Percentiles rank a stretch among this genome's conserved stretches.
These are phyloP conservation scores for Cossypha niveicapilla DNA, from an alignment of 2,797 vertebrate species.

Conservation along the genomic window DNA sequence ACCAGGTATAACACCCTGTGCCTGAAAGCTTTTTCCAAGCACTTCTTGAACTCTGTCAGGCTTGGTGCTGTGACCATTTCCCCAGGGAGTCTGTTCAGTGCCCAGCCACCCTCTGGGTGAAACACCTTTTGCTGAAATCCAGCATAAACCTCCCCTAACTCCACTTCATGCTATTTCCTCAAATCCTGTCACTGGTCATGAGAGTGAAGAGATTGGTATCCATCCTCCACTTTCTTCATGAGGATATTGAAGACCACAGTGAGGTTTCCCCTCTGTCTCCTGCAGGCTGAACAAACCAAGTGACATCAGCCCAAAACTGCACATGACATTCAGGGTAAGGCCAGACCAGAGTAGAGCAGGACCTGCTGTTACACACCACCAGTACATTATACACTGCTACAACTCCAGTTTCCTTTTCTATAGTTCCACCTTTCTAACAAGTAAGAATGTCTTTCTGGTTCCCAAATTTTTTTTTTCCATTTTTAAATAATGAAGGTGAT, in stretches of 20 bases:
- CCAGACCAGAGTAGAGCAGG: not conserved
- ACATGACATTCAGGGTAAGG: not conserved
- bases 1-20: no score
- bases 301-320: not conserved
- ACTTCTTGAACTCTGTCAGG: not conserved
- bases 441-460: not conserved
- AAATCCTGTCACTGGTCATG: not conserved
- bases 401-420: not conserved
- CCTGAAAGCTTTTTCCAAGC: not conserved
- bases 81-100: not conserved
- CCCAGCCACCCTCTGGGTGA: not conserved
- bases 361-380: not conserved
- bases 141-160: not conserved
- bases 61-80: not conserved
- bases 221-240: not conserved
- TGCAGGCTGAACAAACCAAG: not conserved
- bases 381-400: not conserved
- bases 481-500: not conserved
- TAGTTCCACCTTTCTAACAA: not conserved
- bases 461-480: not conserved
- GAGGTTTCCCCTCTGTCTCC: not conserved
- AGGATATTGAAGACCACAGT: not conserved
- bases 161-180: not conserved
- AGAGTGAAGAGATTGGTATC: not conserved
- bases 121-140: not conserved